Evolutionary conservation across 2,888 invertebrate species (phyloP).

Genomic region (Cerastis leucographa): DNA sequence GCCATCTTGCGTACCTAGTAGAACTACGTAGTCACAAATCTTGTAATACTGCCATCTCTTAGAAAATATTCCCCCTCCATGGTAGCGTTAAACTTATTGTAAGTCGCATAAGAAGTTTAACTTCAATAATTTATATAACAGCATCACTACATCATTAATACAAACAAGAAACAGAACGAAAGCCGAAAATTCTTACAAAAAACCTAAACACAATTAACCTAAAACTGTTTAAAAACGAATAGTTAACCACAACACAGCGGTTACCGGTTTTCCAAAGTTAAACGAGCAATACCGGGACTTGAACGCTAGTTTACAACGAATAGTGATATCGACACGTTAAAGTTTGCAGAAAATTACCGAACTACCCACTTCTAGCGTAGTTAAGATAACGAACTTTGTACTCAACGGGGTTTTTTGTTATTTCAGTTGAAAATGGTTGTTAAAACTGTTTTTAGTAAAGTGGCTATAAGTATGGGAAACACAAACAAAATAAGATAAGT

Average conservation of each 20-base stretch:
- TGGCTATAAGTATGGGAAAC: slow-evolving; percentile 20
- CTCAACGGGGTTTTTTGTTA: slow-evolving; percentile 37
- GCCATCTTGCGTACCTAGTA: too few species aligned
- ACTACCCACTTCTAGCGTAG: slow-evolving; percentile 45
- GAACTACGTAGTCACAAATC: too few species aligned
- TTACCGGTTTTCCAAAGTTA: slow-evolving; percentile 30
- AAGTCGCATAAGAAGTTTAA: too few species aligned
- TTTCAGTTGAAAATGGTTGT: slow-evolving; percentile 42
- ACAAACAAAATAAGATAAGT: too few species aligned
- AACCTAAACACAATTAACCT: not conserved
- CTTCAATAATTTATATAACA: not conserved
- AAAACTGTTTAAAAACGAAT: slow-evolving; percentile 29
- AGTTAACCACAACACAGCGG: slow-evolving; percentile 39
- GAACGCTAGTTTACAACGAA: slow-evolving; percentile 54
- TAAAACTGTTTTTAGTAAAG: slow-evolving; percentile 33
- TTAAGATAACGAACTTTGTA: slow-evolving; percentile 58
- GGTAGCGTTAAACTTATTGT: too few species aligned
- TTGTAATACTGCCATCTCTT: too few species aligned
- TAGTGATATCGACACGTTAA: slow-evolving; percentile 55
- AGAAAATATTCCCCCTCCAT: too few species aligned
- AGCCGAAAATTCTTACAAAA: not conserved
- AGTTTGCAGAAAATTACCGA: slow-evolving; percentile 62
- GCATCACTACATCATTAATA: not conserved
- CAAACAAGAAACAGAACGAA: not conserved
- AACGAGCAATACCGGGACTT: slow-evolving; percentile 26